phyloP scores from a whole-genome alignment of 2,888 invertebrate genomes.

The Monoplex corrugatus region DNA sequence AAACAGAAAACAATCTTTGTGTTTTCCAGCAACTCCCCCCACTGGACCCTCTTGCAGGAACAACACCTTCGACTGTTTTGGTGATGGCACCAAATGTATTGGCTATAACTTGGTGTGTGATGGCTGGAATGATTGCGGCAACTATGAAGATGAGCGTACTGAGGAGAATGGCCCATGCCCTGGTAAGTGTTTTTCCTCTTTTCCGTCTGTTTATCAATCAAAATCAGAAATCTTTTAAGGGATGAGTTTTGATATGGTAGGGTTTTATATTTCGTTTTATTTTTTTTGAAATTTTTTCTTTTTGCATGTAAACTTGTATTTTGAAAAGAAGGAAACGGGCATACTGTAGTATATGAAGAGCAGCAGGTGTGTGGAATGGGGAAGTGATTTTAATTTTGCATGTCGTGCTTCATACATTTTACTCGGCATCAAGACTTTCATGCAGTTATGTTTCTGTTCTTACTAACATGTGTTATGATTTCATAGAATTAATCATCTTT shows the following conservation, averaged over 20 bases:
- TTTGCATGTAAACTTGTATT: neutral
- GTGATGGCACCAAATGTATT: slow-evolving; percentile 92
- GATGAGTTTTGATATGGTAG: neutral
- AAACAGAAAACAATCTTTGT: neutral
- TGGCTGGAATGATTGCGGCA: slow-evolving; percentile 91
- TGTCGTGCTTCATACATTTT: too few relatives aligned
- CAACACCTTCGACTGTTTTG: slow-evolving; percentile 80
- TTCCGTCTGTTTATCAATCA: neutral
- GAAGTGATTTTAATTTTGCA: too few relatives aligned
- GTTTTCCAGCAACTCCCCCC: slow-evolving; percentile 10
- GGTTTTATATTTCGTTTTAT: neutral
- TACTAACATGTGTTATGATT: too few relatives aligned
- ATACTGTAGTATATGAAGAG: too few relatives aligned
- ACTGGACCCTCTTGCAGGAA: slow-evolving; percentile 55
- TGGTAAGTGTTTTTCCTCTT: slow-evolving; percentile 59
- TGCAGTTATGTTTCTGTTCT: too few relatives aligned
- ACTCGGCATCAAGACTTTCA: too few relatives aligned
- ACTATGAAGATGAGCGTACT: slow-evolving; percentile 90
- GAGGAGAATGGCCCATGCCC: slow-evolving; percentile 55
- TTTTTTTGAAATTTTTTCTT: neutral
- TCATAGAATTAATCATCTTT: too few relatives aligned
- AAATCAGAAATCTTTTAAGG: neutral
- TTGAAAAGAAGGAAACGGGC: too few relatives aligned
- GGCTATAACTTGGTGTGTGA: slow-evolving; percentile 91
- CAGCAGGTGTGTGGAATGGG: too few relatives aligned